phyloP scores from a whole-genome alignment of 2,113 vertebrate species.

The Podarcis cretensis region DNA sequence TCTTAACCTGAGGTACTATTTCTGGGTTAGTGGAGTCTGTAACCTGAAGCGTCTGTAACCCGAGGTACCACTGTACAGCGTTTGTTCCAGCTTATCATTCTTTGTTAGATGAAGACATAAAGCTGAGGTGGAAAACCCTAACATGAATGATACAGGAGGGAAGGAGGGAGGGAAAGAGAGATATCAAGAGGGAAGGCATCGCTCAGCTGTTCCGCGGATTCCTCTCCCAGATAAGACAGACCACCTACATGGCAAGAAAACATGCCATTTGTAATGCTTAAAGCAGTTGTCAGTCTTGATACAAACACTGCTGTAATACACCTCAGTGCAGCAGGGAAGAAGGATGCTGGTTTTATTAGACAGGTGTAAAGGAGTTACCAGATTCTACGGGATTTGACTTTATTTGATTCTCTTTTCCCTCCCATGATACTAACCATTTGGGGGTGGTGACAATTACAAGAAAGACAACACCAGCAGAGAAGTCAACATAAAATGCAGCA shows the following conservation, averaged over 20 bases:
- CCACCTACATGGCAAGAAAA: not conserved
- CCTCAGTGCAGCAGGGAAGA: fast-evolving
- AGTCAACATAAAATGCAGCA: not conserved
- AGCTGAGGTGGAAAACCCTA: not conserved
- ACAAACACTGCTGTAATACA: not conserved
- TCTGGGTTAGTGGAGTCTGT: no score
- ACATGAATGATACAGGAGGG: not conserved
- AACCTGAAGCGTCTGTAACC: no score
- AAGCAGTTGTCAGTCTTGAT: not conserved
- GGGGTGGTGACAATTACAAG: not conserved
- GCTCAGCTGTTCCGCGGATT: not conserved
- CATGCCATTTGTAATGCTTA: not conserved
- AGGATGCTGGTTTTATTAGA: fast-evolving
- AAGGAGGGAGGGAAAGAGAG: not conserved
- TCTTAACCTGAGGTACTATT: no score
- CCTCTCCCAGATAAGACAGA: not conserved
- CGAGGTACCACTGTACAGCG: no score
- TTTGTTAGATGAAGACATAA: not conserved
- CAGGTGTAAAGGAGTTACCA: not conserved
- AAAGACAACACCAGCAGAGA: not conserved
- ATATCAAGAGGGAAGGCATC: fast-evolving
- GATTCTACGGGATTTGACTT: not conserved
- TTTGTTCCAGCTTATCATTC: not conserved
- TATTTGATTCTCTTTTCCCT: not conserved
- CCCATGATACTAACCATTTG: no score